Conservation (phyloP, 1,140 invertebrate species). For the Andricus grossulariae region DNA sequence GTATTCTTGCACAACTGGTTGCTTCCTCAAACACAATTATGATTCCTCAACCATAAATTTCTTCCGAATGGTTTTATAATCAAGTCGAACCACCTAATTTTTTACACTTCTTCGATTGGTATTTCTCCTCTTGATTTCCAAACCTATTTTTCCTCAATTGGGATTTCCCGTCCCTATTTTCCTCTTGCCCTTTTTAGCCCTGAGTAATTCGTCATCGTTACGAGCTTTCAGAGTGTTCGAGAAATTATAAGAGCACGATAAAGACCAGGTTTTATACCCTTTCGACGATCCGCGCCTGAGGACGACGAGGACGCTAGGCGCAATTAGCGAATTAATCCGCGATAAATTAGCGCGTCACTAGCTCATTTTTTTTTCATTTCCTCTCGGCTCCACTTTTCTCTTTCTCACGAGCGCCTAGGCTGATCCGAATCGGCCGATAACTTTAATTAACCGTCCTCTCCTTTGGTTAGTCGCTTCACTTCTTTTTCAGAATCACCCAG, state of each 20-base stretch:
- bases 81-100: no score
- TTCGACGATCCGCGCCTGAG: conserved; percentile 43
- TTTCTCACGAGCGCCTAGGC: conserved; percentile 44
- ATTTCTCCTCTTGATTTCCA: no score
- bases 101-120: no score
- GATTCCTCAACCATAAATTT: no score
- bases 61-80: no score
- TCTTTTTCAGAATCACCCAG: conserved; percentile 17
- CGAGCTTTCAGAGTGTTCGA: conserved; percentile 32
- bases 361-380: conserved; percentile 38
- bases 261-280: conserved; percentile 38
- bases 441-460: conserved; percentile 57
- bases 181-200: not conserved
- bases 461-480: conserved; percentile 17
- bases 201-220: not conserved
- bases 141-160: no score
- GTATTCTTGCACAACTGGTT: no score
- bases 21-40: no score
- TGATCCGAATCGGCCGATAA: conserved; percentile 57
- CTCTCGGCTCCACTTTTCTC: conserved; percentile 48
- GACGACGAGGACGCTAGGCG: conserved; percentile 49
- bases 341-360: conserved; percentile 58
- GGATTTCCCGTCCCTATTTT: not conserved
- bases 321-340: conserved; percentile 61
- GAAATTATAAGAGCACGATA: conserved; percentile 51